A percentile compares a stretch with the other conserved stretches of the same genome.
These are phyloP conservation scores for Tipula confusa DNA, from an alignment of 2,888 invertebrate genomes.

Conservation along the genomic window DNA sequence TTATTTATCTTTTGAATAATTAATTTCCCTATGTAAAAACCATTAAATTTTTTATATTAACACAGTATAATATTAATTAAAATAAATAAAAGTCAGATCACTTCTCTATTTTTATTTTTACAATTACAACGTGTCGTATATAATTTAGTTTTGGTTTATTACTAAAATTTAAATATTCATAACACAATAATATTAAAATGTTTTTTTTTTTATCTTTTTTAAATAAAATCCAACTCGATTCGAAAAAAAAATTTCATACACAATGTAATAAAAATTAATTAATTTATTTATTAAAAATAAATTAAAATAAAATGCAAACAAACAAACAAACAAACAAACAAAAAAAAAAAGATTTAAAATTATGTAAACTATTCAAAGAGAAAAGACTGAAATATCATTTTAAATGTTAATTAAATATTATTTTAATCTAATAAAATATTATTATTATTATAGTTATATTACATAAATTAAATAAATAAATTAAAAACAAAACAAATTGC, in stretches of 20 bases:
- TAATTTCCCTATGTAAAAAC: background rate
- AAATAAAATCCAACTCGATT: background rate
- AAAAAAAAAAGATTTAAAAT: constrained; percentile 21
- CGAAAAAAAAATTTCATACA: background rate
- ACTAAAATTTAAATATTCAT: no score
- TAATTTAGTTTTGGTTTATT: background rate
- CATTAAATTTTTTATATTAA: background rate
- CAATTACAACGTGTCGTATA: background rate
- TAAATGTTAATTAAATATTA: constrained; percentile 29
- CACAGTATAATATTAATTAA: background rate
- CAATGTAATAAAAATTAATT: background rate
- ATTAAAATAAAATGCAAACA: background rate
- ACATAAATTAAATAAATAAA: background rate
- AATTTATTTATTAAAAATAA: background rate
- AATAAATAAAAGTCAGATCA: background rate
- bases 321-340: constrained; percentile 5
- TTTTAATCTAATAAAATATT: constrained; percentile 21
- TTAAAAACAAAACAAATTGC: constrained; percentile 7
- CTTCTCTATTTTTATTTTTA: background rate
- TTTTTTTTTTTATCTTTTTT: no score
- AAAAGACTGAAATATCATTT: constrained; percentile 31
- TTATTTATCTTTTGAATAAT: background rate
- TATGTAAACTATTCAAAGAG: constrained; percentile 31
- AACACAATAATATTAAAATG: no score
- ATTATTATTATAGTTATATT: background rate